phyloP scores from a whole-genome alignment of 2,888 invertebrate genomes.

The Villa cingulata region DNA sequence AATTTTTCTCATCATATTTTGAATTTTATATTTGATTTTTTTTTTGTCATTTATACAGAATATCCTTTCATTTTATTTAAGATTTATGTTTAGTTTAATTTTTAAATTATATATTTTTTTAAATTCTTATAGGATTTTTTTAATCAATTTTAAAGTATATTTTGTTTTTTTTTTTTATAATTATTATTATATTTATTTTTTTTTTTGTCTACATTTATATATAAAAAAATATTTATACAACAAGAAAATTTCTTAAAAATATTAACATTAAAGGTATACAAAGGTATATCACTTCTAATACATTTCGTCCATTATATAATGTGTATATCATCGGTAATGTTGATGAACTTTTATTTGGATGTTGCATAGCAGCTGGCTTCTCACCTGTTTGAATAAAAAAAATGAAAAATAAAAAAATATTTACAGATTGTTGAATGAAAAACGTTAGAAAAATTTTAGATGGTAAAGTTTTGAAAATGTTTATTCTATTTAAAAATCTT shows the following conservation, averaged over 20 bases:
- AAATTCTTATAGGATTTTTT: not conserved
- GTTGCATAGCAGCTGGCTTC: constrained; percentile 61
- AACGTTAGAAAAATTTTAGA: no score
- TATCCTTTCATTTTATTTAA: no score
- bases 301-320: constrained; percentile 3
- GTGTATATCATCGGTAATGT: constrained; percentile 6
- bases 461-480: no score
- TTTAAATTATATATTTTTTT: not conserved
- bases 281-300: constrained; percentile 10
- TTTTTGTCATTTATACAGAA: no score
- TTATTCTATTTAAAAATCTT: no score
- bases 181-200: no score
- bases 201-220: constrained; percentile 3
- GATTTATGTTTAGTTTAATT: not conserved
- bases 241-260: constrained; percentile 12
- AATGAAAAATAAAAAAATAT: not conserved
- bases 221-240: constrained; percentile 12
- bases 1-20: no score
- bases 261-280: constrained; percentile 12
- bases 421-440: no score
- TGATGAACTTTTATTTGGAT: constrained; percentile 42
- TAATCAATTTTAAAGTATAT: not conserved
- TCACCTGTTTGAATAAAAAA: constrained; percentile 42
- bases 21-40: no score
- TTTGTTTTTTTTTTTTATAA: not conserved